Base-by-base conservation (phyloP, 2,888 invertebrate genomes). In the Habroteleia sp. region DNA sequence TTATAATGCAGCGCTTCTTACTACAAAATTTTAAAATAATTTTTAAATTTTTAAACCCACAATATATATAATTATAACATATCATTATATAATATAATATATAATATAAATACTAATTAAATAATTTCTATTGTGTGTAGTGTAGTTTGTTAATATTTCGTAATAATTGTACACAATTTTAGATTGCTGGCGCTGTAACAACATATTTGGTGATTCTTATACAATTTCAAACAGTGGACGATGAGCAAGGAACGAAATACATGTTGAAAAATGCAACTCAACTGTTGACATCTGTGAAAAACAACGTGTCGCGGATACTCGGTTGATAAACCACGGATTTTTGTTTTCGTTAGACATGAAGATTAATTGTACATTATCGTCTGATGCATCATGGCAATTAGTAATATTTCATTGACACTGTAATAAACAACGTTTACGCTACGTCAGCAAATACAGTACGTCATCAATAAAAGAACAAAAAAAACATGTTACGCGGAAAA, bases 181-280 rank as follows among this genome's bases (percentile, higher is more conserved):
- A 66, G 72, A 63, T 77, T 23, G 29, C 65, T 17, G 73, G 71
- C n/a, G 62, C 41, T 3, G 73, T 76, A 5, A 77, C 73, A 13
- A 62, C 71, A 10, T 71, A 73, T 46, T 14, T 77, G 8, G 66
- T 71, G n/a, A 69, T 75, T 25, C 16, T 65, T 13, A 75, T 75
- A 37, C 68, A 69, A 81, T 92, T 92, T 71, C 91, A 92, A 84
- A 90, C 91, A 82, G 91, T 91, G 27, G 90, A 91, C 41, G 91
- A 85, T 3, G 82, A 85, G 0, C 81, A 84, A 31, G 83, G 79
- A 2, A 78, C 79, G 4, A 80, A 78, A 46, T 54, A 58, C 42
- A 41, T 79, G 27, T 71, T 82, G 0, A 84, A 82, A 52, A 87
- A 87, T 56, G 85, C 83, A 7, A 83, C 87, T 0, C 81, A 82